Conservation (phyloP, 2,888 invertebrate species). For the Allacma fusca region DNA sequence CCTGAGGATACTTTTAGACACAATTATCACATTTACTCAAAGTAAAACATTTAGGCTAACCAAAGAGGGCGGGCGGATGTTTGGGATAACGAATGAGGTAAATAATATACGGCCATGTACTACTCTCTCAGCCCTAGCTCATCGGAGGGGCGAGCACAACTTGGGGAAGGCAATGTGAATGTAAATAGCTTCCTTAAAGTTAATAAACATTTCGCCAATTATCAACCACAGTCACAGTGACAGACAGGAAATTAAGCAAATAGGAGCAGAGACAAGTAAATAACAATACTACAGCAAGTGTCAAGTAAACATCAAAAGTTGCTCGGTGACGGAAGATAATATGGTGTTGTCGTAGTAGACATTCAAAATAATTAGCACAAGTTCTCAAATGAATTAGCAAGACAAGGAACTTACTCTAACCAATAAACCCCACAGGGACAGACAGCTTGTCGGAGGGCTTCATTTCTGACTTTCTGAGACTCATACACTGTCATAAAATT, state of each 20-base stretch:
- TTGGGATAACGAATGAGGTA: too few relatives aligned
- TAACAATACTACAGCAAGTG: neutral
- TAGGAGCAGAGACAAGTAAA: neutral
- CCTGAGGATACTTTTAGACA: neutral
- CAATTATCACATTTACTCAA: neutral
- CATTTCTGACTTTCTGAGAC: neutral
- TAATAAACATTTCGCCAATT: too few relatives aligned
- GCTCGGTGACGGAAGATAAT: neutral
- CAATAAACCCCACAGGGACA: neutral
- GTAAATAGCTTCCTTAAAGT: too few relatives aligned
- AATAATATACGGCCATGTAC: too few relatives aligned
- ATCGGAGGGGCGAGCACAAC: too few relatives aligned
- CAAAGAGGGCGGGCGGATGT: too few relatives aligned
- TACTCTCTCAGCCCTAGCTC: too few relatives aligned
- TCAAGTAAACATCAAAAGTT: neutral
- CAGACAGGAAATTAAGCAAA: neutral
- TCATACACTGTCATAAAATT: neutral
- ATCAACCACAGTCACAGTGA: too few relatives aligned
- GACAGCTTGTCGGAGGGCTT: neutral
- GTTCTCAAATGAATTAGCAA: neutral
- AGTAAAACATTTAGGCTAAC: too few relatives aligned
- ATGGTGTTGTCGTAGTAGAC: neutral
- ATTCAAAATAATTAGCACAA: slow-evolving; percentile 6
- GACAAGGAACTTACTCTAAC: neutral
- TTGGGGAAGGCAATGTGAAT: too few relatives aligned